phyloP scores from a whole-genome alignment of 2,113 vertebrate species.

The Polyodon spathula region DNA sequence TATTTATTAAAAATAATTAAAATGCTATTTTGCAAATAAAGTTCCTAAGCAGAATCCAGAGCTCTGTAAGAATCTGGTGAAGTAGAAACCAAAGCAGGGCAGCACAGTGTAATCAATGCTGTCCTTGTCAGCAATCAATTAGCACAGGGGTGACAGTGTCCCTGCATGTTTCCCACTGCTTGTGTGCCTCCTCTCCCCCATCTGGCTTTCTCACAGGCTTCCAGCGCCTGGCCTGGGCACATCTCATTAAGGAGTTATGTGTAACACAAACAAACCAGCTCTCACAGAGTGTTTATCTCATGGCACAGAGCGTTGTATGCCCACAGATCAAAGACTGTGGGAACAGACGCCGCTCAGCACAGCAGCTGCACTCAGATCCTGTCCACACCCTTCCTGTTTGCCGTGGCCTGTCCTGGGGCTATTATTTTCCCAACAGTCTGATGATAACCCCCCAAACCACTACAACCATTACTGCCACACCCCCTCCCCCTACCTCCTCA shows the following conservation, averaged over 20 bases:
- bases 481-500: constrained; percentile 35
- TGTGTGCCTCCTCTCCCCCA: constrained; percentile 6
- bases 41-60: constrained; percentile 16
- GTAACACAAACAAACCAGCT: constrained; percentile 54
- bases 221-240: constrained; percentile 21
- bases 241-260: constrained; percentile 45
- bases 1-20: too few species aligned
- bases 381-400: constrained; percentile 80
- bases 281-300: constrained; percentile 59
- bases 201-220: constrained; percentile 35
- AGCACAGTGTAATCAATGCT: constrained; percentile 12
- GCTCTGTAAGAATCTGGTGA: background rate
- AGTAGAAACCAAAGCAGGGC: constrained; percentile 4
- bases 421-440: constrained; percentile 55
- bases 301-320: constrained; percentile 52
- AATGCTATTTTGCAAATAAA: too few species aligned
- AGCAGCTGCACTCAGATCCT: constrained; percentile 66
- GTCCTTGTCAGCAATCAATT: constrained; percentile 20
- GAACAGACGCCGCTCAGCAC: constrained; percentile 60
- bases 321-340: constrained; percentile 66
- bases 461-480: constrained; percentile 18
- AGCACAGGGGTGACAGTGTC: constrained; percentile 17
- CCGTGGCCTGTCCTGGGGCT: constrained; percentile 51
- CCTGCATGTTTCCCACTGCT: constrained; percentile 17
- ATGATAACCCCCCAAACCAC: constrained; percentile 30